These are phyloP conservation scores for Todus mexicanus DNA, from an alignment of 2,797 vertebrate species.

Conservation along the genomic window DNA sequence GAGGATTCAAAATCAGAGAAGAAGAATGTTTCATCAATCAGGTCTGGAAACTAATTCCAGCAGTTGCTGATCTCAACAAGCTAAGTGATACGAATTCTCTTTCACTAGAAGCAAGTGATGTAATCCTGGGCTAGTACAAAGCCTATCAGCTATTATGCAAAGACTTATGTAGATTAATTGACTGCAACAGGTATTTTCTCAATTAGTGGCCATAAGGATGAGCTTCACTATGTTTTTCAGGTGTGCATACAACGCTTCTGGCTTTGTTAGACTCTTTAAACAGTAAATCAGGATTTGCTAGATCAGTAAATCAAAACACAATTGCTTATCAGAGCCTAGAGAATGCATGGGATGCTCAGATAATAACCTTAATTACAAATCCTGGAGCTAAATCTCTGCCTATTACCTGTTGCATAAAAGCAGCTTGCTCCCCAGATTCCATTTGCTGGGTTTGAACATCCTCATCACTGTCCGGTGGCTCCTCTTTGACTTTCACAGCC, in stretches of 20 bases:
- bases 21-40: constrained; percentile 71
- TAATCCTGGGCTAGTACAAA: constrained; percentile 48
- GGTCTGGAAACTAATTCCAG: constrained; percentile 62
- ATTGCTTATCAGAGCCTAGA: constrained; percentile 52
- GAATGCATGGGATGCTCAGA: constrained; percentile 76
- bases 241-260: constrained; percentile 50
- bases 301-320: constrained; percentile 52
- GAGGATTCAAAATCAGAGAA: constrained; percentile 52
- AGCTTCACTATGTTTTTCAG: constrained; percentile 60
- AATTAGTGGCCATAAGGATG: constrained; percentile 59
- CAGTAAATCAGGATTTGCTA: constrained; percentile 52
- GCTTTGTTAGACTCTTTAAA: constrained; percentile 51
- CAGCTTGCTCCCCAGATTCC: constrained; percentile 86
- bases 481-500: constrained; percentile 95
- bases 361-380: constrained; percentile 96
- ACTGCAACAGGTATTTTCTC: constrained; percentile 60
- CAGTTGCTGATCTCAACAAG: constrained; percentile 71
- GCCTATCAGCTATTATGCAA: constrained; percentile 32
- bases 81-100: constrained; percentile 44
- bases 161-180: constrained; percentile 40
- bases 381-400: constrained; percentile 84
- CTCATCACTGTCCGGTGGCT: constrained; percentile 91
- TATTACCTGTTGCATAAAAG: constrained; percentile 98
- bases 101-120: constrained; percentile 52
- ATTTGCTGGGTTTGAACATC: constrained; percentile 86